Conservation (phyloP, 2,797 vertebrate genomes). For the Furcifer pardalis region DNA sequence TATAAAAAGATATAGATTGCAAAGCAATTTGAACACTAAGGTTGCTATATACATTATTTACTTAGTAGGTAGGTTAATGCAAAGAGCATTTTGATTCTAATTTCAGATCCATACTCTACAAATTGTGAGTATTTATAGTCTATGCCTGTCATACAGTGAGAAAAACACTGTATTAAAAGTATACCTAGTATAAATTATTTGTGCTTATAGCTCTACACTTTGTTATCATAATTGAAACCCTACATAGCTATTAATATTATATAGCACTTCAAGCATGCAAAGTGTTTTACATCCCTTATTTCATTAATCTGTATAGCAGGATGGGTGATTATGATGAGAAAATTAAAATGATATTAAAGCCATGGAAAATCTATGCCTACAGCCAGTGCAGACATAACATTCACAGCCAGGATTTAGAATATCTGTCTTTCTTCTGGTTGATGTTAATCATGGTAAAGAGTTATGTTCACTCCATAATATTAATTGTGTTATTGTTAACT, state of each 20-base stretch:
- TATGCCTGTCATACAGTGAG: constrained; percentile 24
- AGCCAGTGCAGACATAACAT: background rate
- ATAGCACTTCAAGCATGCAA: constrained; percentile 18
- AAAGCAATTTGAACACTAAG: constrained; percentile 14
- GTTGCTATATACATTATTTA: background rate
- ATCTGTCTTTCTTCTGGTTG: background rate
- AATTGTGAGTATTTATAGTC: constrained; percentile 20
- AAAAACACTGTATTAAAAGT: background rate
- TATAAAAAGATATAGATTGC: background rate
- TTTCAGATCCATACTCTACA: constrained; percentile 24
- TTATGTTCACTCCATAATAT: background rate
- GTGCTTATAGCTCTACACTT: constrained; percentile 8
- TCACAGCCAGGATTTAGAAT: background rate
- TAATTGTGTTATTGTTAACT: background rate
- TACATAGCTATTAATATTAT: constrained; percentile 30
- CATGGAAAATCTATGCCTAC: background rate
- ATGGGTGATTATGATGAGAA: constrained; percentile 18
- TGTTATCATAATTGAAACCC: constrained; percentile 34
- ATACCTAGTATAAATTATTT: constrained; percentile 42
- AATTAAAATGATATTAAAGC: constrained; percentile 9
- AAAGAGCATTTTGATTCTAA: constrained; percentile 2
- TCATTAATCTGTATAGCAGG: constrained; percentile 15
- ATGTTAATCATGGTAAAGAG: background rate
- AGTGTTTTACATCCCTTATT: constrained; percentile 15
- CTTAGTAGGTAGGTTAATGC: background rate